These are phyloP conservation scores for Caenorhabditis inopinata DNA, from an alignment of 1,140 invertebrate species.

Conservation along the genomic window DNA sequence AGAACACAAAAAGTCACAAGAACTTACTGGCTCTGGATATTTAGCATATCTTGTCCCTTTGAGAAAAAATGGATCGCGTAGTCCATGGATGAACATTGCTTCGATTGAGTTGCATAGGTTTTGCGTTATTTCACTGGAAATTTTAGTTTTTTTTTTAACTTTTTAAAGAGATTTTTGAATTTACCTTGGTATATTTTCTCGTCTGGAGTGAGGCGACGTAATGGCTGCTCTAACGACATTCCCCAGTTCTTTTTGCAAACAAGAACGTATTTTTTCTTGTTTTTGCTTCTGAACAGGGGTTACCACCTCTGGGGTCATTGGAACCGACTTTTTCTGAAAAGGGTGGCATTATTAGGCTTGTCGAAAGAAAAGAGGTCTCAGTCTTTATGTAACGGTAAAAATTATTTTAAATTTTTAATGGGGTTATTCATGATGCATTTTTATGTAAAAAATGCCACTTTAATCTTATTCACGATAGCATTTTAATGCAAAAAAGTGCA, in stretches of 20 bases:
- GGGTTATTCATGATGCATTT: no score
- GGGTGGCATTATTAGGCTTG: no score
- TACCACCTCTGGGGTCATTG: not conserved
- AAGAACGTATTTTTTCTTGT: constrained; percentile 21
- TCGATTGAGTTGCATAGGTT: constrained; percentile 56
- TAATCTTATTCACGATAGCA: no score
- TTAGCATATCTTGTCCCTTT: constrained; percentile 61
- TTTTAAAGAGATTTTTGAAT: not conserved
- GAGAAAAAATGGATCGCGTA: constrained; percentile 64
- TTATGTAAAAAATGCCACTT: no score
- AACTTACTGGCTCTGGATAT: constrained; percentile 61
- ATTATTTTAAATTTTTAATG: no score
- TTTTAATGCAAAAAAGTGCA: no score
- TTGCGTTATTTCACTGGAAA: constrained; percentile 55
- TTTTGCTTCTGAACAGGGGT: not conserved
- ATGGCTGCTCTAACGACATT: constrained; percentile 37
- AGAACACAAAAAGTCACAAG: no score
- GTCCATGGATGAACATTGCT: constrained; percentile 63
- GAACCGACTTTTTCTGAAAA: not conserved
- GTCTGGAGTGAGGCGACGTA: constrained; percentile 2
- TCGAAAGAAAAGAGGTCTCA: no score
- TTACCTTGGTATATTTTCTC: constrained; percentile 2
- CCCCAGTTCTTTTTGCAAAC: constrained; percentile 41
- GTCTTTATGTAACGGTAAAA: no score
- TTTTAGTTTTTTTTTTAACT: not conserved